Percentiles rank a stretch among this genome's conserved stretches.
These are phyloP conservation scores for Campylomormyrus tamandua DNA, from an alignment of 2,113 vertebrate species.

Conservation along the genomic window DNA sequence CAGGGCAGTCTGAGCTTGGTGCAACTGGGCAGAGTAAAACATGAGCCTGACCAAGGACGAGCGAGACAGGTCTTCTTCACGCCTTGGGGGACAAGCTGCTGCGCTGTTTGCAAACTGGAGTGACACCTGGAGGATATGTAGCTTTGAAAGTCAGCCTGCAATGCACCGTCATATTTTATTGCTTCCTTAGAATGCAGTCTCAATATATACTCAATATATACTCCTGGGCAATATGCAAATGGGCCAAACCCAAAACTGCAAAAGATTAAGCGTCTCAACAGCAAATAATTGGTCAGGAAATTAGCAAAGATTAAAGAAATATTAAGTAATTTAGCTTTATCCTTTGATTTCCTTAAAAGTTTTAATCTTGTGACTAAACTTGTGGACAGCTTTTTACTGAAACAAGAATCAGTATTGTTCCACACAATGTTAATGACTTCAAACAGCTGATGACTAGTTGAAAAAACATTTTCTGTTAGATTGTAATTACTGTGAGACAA, in stretches of 20 bases:
- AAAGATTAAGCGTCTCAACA: background rate
- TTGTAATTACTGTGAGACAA: background rate
- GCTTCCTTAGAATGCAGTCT: background rate
- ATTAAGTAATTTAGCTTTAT: background rate
- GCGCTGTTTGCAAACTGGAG: background rate
- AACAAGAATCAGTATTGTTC: background rate
- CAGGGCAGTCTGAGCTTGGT: conserved; percentile 31
- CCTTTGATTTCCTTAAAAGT: background rate
- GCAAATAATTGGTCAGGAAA: background rate
- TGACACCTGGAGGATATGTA: conserved; percentile 14
- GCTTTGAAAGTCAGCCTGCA: background rate
- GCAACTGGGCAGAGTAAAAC: conserved; percentile 28
- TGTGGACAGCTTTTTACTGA: background rate
- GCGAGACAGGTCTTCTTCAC: conserved; percentile 15
- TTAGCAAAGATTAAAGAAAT: background rate
- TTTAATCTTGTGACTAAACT: background rate
- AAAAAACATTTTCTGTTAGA: background rate
- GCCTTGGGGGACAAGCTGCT: background rate
- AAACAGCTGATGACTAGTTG: background rate
- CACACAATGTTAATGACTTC: background rate
- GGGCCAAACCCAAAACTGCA: background rate
- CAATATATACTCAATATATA: background rate
- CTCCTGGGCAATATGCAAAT: background rate
- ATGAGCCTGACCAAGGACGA: conserved; percentile 28
- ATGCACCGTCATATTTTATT: background rate